Conservation (phyloP, 2,113 vertebrate species). For the Cololabis saira region DNA sequence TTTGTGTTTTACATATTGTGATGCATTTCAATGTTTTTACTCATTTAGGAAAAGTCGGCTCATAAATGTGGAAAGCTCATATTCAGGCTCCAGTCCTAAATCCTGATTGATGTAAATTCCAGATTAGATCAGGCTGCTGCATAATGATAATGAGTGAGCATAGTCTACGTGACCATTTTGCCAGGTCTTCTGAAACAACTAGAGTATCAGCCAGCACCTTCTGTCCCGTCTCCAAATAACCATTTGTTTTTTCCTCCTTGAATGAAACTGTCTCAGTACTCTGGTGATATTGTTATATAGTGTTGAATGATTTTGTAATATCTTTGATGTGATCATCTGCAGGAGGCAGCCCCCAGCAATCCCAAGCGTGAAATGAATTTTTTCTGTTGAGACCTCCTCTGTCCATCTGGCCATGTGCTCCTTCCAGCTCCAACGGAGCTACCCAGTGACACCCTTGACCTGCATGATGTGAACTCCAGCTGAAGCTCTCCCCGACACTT, state of each 20-base stretch:
- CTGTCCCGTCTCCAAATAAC: too few relatives aligned
- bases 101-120: too few relatives aligned
- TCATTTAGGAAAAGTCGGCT: too few relatives aligned
- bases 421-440: constrained; percentile 33
- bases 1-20: too few relatives aligned
- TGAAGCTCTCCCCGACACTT: constrained; percentile 42
- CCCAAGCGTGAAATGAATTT: constrained; percentile 56
- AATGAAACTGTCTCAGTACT: neutral
- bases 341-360: constrained; percentile 79
- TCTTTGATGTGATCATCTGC: constrained; percentile 36
- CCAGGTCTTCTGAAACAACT: too few relatives aligned
- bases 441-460: constrained; percentile 36
- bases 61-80: too few relatives aligned
- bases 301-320: neutral
- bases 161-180: neutral
- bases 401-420: constrained; percentile 39
- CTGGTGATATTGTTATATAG: neutral
- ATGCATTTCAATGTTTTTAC: too few relatives aligned
- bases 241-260: neutral
- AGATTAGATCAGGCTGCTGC: neutral
- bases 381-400: constrained; percentile 33
- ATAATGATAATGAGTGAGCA: neutral
- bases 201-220: too few relatives aligned
- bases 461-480: constrained; percentile 61
- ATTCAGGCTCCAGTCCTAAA: too few relatives aligned